A percentile compares a stretch with the other conserved stretches of the same genome.
Evolutionary conservation across 2,797 vertebrate genomes (phyloP).

Genomic region (Phataginus tricuspis): DNA sequence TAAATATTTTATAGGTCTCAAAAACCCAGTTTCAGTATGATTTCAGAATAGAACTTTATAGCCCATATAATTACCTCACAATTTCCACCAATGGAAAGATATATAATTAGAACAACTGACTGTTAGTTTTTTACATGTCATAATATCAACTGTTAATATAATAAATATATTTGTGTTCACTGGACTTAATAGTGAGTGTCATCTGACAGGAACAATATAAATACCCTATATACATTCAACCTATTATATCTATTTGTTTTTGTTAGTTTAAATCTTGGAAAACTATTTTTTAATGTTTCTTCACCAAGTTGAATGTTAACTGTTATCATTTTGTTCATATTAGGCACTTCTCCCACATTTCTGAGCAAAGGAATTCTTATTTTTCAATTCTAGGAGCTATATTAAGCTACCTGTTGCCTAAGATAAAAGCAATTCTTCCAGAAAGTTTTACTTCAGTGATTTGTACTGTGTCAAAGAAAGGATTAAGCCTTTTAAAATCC

Average conservation of each 20-base stretch:
- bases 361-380: slow-evolving; percentile 12
- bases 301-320: neutral
- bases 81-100: neutral
- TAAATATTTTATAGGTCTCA: neutral
- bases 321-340: neutral
- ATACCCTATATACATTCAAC: neutral
- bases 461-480: slow-evolving; percentile 64
- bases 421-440: slow-evolving; percentile 68
- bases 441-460: slow-evolving; percentile 72
- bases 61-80: neutral
- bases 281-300: slow-evolving; percentile 17
- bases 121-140: neutral
- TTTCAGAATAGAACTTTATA: neutral
- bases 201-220: slow-evolving; percentile 5
- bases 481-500: slow-evolving; percentile 76
- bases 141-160: neutral
- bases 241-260: neutral
- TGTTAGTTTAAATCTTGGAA: neutral
- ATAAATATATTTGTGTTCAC: neutral
- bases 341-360: neutral
- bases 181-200: neutral
- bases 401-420: slow-evolving; percentile 67
- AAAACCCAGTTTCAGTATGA: neutral
- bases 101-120: neutral
- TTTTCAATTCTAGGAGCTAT: slow-evolving; percentile 44